phyloP scores from a whole-genome alignment of 2,113 vertebrate species.

The Hyperopisus bebe region DNA sequence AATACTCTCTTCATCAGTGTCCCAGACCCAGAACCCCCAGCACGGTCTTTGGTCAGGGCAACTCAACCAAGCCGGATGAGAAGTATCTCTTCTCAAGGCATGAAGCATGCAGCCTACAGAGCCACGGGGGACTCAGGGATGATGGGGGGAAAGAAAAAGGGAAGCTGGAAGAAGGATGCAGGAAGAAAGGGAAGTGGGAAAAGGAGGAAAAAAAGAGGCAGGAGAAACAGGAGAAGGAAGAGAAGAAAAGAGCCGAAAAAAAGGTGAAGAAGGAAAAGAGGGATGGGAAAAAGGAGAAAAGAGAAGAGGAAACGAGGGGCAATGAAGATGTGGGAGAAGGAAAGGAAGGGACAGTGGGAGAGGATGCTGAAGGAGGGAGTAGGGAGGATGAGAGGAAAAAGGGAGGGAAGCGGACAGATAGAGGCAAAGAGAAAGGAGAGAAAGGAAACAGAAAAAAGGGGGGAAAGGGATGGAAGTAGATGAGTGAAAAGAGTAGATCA shows the following conservation, averaged over 20 bases:
- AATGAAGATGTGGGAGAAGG: neutral
- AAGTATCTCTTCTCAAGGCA: conserved; percentile 55
- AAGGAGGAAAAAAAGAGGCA: conserved; percentile 43
- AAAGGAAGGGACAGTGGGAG: neutral
- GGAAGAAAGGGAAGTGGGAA: neutral
- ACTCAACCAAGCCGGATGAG: conserved; percentile 24
- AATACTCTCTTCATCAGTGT: neutral
- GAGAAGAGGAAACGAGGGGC: neutral
- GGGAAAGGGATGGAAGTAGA: neutral
- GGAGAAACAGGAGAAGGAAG: conserved; percentile 34
- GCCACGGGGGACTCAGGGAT: neutral
- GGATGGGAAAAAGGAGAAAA: neutral
- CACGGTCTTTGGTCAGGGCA: neutral
- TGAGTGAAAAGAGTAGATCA: neutral
- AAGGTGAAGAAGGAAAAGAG: neutral
- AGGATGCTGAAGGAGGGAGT: neutral
- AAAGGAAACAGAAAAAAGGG: neutral
- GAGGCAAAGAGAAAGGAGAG: neutral
- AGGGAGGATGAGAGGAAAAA: neutral
- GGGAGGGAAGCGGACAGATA: neutral
- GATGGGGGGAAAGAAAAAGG: conserved; percentile 10
- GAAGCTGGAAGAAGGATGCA: neutral
- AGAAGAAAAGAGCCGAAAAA: conserved; percentile 20
- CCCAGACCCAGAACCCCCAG: neutral
- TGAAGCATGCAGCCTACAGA: conserved; percentile 45